These are phyloP conservation scores for Muntiacus muntjak DNA, from an alignment of 2,113 vertebrate species.

Conservation along the genomic window DNA sequence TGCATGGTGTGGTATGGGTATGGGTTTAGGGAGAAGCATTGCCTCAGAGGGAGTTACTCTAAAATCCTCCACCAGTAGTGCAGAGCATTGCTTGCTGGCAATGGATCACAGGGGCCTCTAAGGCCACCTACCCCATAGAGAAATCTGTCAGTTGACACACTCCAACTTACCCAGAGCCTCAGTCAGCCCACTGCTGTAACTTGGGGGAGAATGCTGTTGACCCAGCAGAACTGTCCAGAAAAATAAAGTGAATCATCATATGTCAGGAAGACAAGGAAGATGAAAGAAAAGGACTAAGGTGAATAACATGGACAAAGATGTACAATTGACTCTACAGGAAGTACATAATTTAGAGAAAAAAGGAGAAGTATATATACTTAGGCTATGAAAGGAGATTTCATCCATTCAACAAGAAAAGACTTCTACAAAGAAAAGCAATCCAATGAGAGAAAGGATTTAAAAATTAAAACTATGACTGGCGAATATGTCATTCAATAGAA, in stretches of 20 bases:
- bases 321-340: background rate
- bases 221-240: background rate
- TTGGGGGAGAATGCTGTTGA: background rate
- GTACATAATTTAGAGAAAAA: background rate
- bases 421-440: background rate
- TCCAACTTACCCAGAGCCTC: background rate
- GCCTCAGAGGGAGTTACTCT: background rate
- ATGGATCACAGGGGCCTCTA: background rate
- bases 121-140: background rate
- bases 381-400: background rate
- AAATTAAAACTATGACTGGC: background rate
- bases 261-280: background rate
- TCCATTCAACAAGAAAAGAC: background rate
- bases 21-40: background rate
- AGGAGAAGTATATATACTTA: background rate
- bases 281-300: background rate
- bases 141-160: background rate
- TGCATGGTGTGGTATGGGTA: too few relatives aligned
- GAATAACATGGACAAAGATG: background rate
- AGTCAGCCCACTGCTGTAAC: background rate
- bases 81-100: background rate
- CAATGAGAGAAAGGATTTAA: background rate
- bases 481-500: background rate
- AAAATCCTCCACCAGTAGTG: background rate
- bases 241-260: background rate